Evolutionary conservation across 2,888 invertebrate species (phyloP).

Genomic region (Scelioninae gen. 1): DNA sequence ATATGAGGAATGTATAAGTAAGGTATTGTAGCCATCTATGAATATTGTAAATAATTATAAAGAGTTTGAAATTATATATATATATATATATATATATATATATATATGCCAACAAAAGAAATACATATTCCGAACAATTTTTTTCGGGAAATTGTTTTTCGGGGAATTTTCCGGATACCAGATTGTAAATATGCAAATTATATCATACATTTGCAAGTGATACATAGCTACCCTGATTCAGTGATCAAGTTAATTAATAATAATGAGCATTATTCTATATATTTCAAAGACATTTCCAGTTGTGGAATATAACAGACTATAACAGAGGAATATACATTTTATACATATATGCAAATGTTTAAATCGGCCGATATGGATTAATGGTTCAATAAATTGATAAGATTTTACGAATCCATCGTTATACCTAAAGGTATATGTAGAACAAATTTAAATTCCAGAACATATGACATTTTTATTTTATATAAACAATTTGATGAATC

Average conservation of each 20-base stretch:
- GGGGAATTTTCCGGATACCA: too few relatives aligned
- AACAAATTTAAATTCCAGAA: neutral
- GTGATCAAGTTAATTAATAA: neutral
- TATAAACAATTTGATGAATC: too few relatives aligned
- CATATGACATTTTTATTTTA: too few relatives aligned
- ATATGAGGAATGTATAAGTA: too few relatives aligned
- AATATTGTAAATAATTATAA: too few relatives aligned
- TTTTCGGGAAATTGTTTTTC: too few relatives aligned
- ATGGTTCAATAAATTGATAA: neutral
- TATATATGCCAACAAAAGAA: too few relatives aligned
- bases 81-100: too few relatives aligned
- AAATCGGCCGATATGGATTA: constrained; percentile 31
- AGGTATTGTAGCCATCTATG: too few relatives aligned
- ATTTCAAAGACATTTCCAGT: neutral
- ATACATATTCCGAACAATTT: too few relatives aligned
- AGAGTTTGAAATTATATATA: too few relatives aligned
- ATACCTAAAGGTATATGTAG: constrained; percentile 21
- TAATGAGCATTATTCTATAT: neutral
- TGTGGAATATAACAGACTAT: neutral
- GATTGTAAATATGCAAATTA: constrained; percentile 1
- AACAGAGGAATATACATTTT: neutral
- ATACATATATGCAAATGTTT: constrained; percentile 1
- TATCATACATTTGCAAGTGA: neutral
- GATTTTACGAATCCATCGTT: constrained; percentile 1
- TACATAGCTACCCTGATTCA: neutral